Evolutionary conservation across 2,888 invertebrate genomes (phyloP), one percentile per base, ranked within the genome.

Genomic region (Bedellia somnulentella): DNA sequence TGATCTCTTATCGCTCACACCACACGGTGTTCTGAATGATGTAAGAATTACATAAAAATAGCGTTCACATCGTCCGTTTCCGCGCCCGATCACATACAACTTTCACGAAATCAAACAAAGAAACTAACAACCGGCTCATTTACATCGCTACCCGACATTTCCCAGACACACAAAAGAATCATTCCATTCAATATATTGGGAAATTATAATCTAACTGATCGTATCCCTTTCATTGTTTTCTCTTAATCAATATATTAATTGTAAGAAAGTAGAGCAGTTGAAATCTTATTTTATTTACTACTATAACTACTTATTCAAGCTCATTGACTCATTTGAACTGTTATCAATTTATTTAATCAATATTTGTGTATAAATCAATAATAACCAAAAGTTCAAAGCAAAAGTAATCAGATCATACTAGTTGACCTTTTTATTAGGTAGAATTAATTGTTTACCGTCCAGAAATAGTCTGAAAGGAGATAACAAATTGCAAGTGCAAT

Each of bases 21-120:
- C 50, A 37, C 29, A 36, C 47, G 41, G 47, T 49, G 50, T 53
- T 49, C 52, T n/a, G n/a, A 29, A 47, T 59, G 58, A 68, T 66
- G 70, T 68, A 75, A 73, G 70, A 73, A 75, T 75, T 75, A 75
- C 71, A 73, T 73, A 73, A 71, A 73, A 71, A 70, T 64, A 56
- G 51, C 67, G 71, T 70, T 71, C 73, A 68, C 73, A 73, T 66
- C 64, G 59, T n/a, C 15, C 16, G 23, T 13, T 24, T 21, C 18
- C 27, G 15, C 30, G 47, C 68, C 64, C 71, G 64, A 70, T 71
- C 71, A 71, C 68, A 70, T 71, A 68, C 18, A 67, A 75, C 71
- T 73, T 73, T 73, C 73, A 71, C 73, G 70, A 73, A 70, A 73
- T 73, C 73, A 73, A 73, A 73, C 73, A 73, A 73, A 73, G 73